Conservation (phyloP, 2,113 vertebrate genomes). For the Xenopus borealis region DNA sequence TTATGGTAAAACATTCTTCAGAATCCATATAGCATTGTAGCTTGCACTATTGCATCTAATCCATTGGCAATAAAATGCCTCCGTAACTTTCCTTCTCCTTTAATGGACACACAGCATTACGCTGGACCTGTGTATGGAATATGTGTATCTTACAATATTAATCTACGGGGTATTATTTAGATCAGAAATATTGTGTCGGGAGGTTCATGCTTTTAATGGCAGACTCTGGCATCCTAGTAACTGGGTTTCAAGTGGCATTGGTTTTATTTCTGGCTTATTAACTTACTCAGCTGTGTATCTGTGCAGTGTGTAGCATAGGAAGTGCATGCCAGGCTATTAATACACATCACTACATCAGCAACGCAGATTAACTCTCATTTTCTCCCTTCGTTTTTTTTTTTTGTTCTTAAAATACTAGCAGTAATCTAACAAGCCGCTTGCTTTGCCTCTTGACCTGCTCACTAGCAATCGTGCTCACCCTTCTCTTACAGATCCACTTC, state of each 20-base stretch:
- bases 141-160: neutral
- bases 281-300: conserved; percentile 57
- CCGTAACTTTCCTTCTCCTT: no score
- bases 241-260: conserved; percentile 32
- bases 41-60: no score
- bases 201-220: no score
- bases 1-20: no score
- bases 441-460: conserved; percentile 92
- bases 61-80: no score
- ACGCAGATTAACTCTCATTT: conserved; percentile 58
- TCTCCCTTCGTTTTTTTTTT: conserved; percentile 8
- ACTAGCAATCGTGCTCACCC: conserved; percentile 94
- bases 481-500: conserved; percentile 99
- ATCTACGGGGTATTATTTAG: neutral
- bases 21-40: no score
- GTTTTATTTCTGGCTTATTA: conserved; percentile 60
- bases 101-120: neutral
- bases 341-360: conserved; percentile 58
- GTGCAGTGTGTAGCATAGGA: conserved; percentile 42
- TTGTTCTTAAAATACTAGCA: conserved; percentile 51
- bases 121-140: neutral
- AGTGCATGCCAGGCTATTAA: conserved; percentile 60
- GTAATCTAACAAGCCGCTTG: conserved; percentile 85
- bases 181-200: no score
- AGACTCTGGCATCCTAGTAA: no score